phyloP scores from a whole-genome alignment of 2,888 invertebrate genomes.

The Agonopterix arenella region DNA sequence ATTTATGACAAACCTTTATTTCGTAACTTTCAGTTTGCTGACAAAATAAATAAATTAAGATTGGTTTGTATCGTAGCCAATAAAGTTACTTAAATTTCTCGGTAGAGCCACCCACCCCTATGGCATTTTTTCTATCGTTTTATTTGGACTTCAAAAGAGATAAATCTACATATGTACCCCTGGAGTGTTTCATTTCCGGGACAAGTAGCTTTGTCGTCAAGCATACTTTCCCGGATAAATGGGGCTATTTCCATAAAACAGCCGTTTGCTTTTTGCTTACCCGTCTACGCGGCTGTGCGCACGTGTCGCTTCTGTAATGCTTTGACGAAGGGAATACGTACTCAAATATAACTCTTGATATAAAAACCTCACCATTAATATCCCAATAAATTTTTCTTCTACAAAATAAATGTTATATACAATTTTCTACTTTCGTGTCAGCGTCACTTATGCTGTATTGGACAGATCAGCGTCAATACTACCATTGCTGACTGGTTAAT shows the following conservation, averaged over 20 bases:
- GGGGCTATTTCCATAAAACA: slow-evolving; percentile 66
- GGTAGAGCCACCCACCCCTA: background rate
- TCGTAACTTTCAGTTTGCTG: no score
- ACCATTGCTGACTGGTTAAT: no score
- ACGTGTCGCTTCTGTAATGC: slow-evolving; percentile 39
- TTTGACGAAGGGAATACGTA: slow-evolving; percentile 5
- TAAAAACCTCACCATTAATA: no score
- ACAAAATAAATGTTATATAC: no score
- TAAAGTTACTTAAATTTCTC: no score
- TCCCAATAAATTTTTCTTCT: no score
- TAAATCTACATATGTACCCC: slow-evolving; percentile 36
- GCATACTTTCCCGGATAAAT: slow-evolving; percentile 59
- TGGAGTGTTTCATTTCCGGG: slow-evolving; percentile 61
- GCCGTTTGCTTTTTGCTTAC: slow-evolving; percentile 55
- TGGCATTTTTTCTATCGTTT: slow-evolving; percentile 15
- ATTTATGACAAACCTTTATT: no score
- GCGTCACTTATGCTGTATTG: no score
- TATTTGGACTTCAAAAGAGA: slow-evolving; percentile 30
- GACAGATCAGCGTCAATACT: no score
- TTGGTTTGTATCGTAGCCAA: no score
- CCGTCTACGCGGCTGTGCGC: slow-evolving; percentile 29
- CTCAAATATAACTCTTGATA: background rate
- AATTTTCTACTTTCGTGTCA: no score
- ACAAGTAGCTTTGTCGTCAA: slow-evolving; percentile 72
- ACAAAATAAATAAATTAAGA: no score